Evolutionary conservation across 2,113 vertebrate species (phyloP), one percentile per base, ranked within the genome.

Genomic region (Excalfactoria chinensis): DNA sequence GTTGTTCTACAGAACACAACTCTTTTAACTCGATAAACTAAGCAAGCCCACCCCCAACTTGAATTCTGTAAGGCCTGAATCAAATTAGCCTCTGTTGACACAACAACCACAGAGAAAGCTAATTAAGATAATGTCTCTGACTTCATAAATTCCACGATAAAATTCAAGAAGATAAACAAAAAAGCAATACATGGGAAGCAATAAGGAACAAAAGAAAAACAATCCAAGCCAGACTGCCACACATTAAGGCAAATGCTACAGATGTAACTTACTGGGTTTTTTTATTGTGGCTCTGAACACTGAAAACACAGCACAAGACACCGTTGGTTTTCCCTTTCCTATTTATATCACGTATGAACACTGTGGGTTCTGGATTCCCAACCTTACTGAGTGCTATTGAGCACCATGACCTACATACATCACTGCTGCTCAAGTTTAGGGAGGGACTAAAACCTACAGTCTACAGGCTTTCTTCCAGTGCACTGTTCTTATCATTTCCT

Each of bases 181-280:
- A 85, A 93, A 28, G 0, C 15, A 66, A 62, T 48, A 64, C 4
- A 15, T 8, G 74, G 18, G 9, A 93, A 89, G 35, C 20, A 68
- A 41, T 59, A 68, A 2, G 4, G 17, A 40, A 41, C 17, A 25
- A 67, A 19, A 53, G 0, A 0, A 46, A 37, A 60, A 43, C 55
- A 59, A 6, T 53, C 51, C 34, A 75, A 51, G 34, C 32, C 51
- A 37, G 32, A 51, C 20, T 64, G 48, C 5, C 9, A 40, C 7
- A 62, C 7, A n/a, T 1, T 9, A 64, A 85, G 16, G 25, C 2
- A 22, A 80, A 43, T 15, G 5, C 46, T 49, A 53, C 2, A 35
- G 13, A 66, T 12, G 40, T 41, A 41, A 13, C 43, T 87, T 40
- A 49, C n/a, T 13, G 58, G 63, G 40, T 84, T 28, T 84, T 28